Evolutionary conservation across 2,888 invertebrate species (phyloP).

Genomic region (Coremacera marginata): DNA sequence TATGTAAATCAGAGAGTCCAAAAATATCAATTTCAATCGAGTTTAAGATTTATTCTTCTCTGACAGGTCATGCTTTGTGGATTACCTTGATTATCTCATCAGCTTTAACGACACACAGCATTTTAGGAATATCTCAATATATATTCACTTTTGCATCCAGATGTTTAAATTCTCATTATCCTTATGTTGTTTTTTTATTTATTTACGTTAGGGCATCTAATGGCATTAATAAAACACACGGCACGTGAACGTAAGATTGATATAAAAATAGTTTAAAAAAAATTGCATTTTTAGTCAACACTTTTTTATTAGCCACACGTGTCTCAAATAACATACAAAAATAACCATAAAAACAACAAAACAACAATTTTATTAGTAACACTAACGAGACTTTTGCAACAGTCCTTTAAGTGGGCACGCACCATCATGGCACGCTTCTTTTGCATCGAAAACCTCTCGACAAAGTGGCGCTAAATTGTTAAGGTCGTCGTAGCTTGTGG

Average conservation of each 20-base stretch:
- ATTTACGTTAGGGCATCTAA: too few species aligned
- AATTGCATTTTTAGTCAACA: slow-evolving; percentile 15
- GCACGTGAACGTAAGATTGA: not conserved
- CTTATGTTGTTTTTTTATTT: slow-evolving; percentile 4
- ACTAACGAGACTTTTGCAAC: slow-evolving; percentile 13
- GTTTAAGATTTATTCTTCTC: too few species aligned
- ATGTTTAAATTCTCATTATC: slow-evolving; percentile 2
- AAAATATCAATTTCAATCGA: too few species aligned
- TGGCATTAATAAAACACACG: not conserved
- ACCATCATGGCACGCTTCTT: not conserved
- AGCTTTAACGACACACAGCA: too few species aligned
- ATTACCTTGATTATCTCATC: too few species aligned
- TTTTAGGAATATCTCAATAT: not conserved
- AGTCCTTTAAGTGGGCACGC: slow-evolving; percentile 33
- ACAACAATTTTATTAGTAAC: slow-evolving; percentile 34
- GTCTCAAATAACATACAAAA: slow-evolving; percentile 29
- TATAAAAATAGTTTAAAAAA: slow-evolving; percentile 17
- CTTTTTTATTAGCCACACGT: slow-evolving; percentile 47
- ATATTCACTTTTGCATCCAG: not conserved
- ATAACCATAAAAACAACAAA: slow-evolving; percentile 18
- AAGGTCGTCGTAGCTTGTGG: not conserved
- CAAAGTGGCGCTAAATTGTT: not conserved
- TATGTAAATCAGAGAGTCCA: too few species aligned
- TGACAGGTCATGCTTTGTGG: too few species aligned
- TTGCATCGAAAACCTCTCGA: not conserved